Conservation (phyloP, 2,113 vertebrate genomes). For the Dicaeum eximium region DNA sequence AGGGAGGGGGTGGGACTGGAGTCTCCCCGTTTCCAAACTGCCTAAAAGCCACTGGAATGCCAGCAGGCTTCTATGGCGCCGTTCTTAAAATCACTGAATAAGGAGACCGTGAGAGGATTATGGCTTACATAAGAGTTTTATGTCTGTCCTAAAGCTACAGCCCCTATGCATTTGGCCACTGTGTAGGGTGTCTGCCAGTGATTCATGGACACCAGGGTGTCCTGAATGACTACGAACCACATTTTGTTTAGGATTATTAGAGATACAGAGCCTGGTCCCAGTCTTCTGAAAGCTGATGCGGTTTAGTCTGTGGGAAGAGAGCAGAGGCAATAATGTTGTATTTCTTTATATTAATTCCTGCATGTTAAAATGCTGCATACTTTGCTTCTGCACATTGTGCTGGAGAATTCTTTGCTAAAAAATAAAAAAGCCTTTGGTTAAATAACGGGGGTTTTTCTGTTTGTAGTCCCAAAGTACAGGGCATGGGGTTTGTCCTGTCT, state of each 20-base stretch:
- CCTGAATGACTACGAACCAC: not conserved
- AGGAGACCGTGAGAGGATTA: conserved; percentile 53
- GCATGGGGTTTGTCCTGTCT: not conserved
- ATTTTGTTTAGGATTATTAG: not conserved
- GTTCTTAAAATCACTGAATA: conserved; percentile 32
- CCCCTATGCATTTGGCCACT: not conserved
- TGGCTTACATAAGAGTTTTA: conserved; percentile 51
- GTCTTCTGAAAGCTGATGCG: not conserved
- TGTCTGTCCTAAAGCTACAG: conserved; percentile 12
- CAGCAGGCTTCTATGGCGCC: not conserved
- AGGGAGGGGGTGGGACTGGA: not conserved
- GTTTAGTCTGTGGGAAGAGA: not conserved
- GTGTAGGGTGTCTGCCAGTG: not conserved
- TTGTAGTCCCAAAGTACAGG: not conserved
- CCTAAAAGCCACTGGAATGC: not conserved
- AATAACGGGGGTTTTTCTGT: not conserved
- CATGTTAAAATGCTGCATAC: not conserved
- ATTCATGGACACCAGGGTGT: not conserved
- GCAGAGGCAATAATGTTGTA: not conserved
- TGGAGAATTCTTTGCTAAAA: not conserved
- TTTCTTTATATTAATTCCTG: not conserved
- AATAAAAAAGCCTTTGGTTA: not conserved
- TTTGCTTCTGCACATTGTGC: not conserved
- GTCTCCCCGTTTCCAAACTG: not conserved
- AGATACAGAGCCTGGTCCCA: not conserved